Percentiles rank a stretch among this genome's conserved stretches.
Evolutionary conservation across 2,888 invertebrate species (phyloP).

Genomic region (Furcula furcula): DNA sequence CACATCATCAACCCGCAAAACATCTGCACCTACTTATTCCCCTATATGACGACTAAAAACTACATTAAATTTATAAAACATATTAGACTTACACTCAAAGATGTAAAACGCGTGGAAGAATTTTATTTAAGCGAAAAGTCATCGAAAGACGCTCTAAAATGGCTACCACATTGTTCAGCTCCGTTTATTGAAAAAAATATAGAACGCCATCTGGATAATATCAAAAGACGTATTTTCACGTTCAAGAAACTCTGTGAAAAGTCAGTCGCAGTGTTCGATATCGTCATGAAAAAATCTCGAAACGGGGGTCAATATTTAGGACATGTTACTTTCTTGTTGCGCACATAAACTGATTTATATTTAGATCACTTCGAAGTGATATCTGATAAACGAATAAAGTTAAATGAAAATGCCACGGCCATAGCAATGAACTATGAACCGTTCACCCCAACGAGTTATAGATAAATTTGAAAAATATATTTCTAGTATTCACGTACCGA

Average conservation of each 20-base stretch:
- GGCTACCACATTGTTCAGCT: slow-evolving; percentile 57
- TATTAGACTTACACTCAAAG: slow-evolving; percentile 48
- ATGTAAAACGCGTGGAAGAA: slow-evolving; percentile 50
- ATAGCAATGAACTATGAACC: slow-evolving; percentile 54
- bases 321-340: slow-evolving; percentile 38
- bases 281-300: slow-evolving; percentile 9
- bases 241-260: slow-evolving; percentile 52
- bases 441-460: slow-evolving; percentile 41
- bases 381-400: slow-evolving; percentile 14
- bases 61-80: slow-evolving; percentile 46
- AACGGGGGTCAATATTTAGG: slow-evolving; percentile 21
- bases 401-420: slow-evolving; percentile 48
- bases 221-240: slow-evolving; percentile 38
- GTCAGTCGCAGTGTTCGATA: slow-evolving; percentile 28
- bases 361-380: slow-evolving; percentile 42
- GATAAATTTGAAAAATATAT: slow-evolving; percentile 45
- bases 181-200: slow-evolving; percentile 45
- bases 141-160: slow-evolving; percentile 43
- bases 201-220: slow-evolving; percentile 28
- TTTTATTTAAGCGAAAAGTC: slow-evolving; percentile 48
- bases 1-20: slow-evolving; percentile 54
- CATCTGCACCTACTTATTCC: slow-evolving; percentile 43
- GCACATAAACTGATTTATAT: slow-evolving; percentile 42
- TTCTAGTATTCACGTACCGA: slow-evolving; percentile 39
- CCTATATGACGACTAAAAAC: slow-evolving; percentile 54